phyloP scores from a whole-genome alignment of 2,797 vertebrate genomes.

The Schizopygopsis pylzovi region DNA sequence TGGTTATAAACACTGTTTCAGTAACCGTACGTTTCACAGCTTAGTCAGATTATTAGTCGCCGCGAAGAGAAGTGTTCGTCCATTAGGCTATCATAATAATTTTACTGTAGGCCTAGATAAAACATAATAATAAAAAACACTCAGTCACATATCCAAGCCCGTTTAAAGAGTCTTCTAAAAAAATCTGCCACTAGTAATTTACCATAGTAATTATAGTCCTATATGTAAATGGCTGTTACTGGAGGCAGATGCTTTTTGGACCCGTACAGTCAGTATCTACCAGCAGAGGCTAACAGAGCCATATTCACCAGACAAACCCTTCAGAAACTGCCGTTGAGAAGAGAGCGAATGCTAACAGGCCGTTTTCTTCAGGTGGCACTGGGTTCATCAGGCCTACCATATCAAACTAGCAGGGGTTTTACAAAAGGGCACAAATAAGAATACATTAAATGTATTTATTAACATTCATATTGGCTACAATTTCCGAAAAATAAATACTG shows the following conservation, averaged over 20 bases:
- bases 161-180: too few species aligned
- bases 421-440: not conserved
- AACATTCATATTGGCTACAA: not conserved
- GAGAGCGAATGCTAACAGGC: not conserved
- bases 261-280: not conserved
- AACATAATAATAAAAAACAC: too few species aligned
- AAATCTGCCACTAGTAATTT: too few species aligned
- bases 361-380: not conserved
- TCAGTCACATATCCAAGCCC: too few species aligned
- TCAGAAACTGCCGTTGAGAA: not conserved
- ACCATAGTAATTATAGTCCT: too few species aligned
- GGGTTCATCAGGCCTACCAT: not conserved
- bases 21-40: too few species aligned
- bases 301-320: not conserved
- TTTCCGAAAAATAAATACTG: not conserved
- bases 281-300: not conserved
- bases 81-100: too few species aligned
- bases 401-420: not conserved
- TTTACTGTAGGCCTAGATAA: too few species aligned
- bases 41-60: too few species aligned
- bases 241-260: not conserved
- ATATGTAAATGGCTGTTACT: too few species aligned
- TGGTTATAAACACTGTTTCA: too few species aligned
- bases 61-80: too few species aligned
- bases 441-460: not conserved